Base-by-base conservation (phyloP, 92 coral and sea anemone genomes). In the Chrysogorgia sp. region DNA sequence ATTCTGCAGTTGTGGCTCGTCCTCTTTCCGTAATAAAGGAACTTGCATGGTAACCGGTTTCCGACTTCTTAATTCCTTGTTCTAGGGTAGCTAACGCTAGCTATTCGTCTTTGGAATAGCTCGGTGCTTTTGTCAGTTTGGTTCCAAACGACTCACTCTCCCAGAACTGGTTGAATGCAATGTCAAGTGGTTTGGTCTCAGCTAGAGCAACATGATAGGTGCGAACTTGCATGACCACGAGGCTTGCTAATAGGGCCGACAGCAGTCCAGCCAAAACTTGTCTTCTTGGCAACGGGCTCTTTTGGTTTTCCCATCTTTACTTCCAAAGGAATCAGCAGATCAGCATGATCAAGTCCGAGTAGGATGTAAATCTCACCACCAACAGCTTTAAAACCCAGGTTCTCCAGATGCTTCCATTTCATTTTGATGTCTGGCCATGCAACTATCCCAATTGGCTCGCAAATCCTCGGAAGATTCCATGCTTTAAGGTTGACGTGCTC, bases 261-360 rank as follows among this genome's bases (percentile, higher is more conserved):
- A 0, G 88, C 85, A 29, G 86, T 83, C 93, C 88, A 86, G 17
- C 93, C 90, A 48, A 86, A 86, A 15, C 79, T 74, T 30, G 85
- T 81, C 20, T 43, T 79, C 19, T 74, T 70, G 29, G 76, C 76
- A 3, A 69, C 23, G 12, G 76, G 76, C 48, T 69, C 76, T 48
- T 48, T 59, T 26, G 76, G 60, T 34, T 69, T 31, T 10, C 84
- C 84, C 56, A 21, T 67, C 37, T 62, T 56, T 17, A 81, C 67
- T 48, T 81, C 70, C 70, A 57, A 57, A 15, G 75, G 85, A 29
- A 75, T 34, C 17, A 81, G 24, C 43, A 75, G 32, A n/a, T 81
- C 49, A 22, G 76, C 65, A 48, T 52, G 78, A 31, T 81, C 76
- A 7, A 75, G 37, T 10, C 79, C 85, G n/a, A 70, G 67, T 9